phyloP scores from a whole-genome alignment of 2,888 invertebrate species.

The Acanthopleura granulata region DNA sequence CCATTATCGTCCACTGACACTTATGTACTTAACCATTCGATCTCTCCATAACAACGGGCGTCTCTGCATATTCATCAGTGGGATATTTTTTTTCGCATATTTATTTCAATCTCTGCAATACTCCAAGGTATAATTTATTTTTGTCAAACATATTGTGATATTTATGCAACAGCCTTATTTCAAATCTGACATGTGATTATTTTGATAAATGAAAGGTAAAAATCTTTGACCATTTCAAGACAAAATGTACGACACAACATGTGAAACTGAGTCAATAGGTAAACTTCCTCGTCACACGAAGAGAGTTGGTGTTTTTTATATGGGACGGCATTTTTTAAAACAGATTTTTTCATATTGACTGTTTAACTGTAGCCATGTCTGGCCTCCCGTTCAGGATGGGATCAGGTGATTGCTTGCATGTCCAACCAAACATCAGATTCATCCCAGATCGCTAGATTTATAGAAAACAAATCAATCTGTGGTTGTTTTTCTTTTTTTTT shows the following conservation, averaged over 20 bases:
- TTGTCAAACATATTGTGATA: slow-evolving; percentile 1
- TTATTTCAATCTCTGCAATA: slow-evolving; percentile 12
- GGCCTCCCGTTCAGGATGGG: neutral
- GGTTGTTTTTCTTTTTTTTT: no score
- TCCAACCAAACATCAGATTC: no score
- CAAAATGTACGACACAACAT: no score
- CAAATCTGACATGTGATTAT: neutral
- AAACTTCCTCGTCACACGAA: neutral
- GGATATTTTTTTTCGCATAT: neutral
- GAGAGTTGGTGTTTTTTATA: slow-evolving; percentile 5
- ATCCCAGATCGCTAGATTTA: no score
- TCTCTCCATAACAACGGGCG: neutral
- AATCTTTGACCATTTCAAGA: neutral
- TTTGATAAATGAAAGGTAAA: neutral
- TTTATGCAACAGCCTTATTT: neutral
- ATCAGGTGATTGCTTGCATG: neutral
- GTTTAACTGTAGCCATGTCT: neutral
- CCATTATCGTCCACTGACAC: neutral
- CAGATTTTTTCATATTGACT: slow-evolving; percentile 6
- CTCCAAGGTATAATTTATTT: slow-evolving; percentile 12
- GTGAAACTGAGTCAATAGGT: neutral
- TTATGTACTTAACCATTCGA: neutral
- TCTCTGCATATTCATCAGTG: slow-evolving; percentile 1
- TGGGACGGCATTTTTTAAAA: slow-evolving; percentile 10
- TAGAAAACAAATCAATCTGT: no score